These are phyloP conservation scores for Spisula subtruncata DNA, from an alignment of 2,888 invertebrate species.

Conservation along the genomic window DNA sequence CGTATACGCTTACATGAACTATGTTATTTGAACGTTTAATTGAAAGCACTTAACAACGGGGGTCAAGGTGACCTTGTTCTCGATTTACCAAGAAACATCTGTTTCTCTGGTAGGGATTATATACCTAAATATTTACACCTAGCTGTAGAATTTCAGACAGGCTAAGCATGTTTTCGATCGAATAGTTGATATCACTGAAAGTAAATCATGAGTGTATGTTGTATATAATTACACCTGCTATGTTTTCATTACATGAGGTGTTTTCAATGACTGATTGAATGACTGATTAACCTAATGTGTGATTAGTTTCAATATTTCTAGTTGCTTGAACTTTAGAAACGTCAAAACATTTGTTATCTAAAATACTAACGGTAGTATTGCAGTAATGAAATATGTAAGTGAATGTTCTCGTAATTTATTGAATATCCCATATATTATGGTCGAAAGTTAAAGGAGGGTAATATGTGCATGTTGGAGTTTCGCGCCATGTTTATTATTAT, in stretches of 20 bases:
- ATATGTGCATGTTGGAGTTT: too few relatives aligned
- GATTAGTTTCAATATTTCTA: too few relatives aligned
- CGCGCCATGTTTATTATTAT: too few relatives aligned
- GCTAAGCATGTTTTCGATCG: neutral
- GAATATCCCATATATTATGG: too few relatives aligned
- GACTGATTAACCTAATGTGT: too few relatives aligned
- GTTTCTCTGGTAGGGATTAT: neutral
- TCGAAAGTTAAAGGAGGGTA: too few relatives aligned
- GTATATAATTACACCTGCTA: neutral
- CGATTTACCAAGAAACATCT: neutral
- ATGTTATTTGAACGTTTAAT: neutral
- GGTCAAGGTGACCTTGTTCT: neutral
- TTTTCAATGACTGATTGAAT: too few relatives aligned
- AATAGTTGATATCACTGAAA: neutral
- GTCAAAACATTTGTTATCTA: too few relatives aligned
- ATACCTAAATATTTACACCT: neutral
- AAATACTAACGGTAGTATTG: too few relatives aligned
- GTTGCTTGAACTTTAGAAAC: too few relatives aligned
- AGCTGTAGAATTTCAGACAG: neutral
- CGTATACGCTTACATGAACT: neutral
- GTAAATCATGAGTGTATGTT: neutral
- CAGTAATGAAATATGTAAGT: too few relatives aligned
- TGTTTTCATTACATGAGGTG: neutral
- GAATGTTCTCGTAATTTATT: too few relatives aligned
- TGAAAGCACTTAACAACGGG: neutral